A percentile compares a stretch with the other conserved stretches of the same genome.
Evolutionary conservation across 2,113 vertebrate genomes (phyloP).

Genomic region (Dasypus novemcinctus): DNA sequence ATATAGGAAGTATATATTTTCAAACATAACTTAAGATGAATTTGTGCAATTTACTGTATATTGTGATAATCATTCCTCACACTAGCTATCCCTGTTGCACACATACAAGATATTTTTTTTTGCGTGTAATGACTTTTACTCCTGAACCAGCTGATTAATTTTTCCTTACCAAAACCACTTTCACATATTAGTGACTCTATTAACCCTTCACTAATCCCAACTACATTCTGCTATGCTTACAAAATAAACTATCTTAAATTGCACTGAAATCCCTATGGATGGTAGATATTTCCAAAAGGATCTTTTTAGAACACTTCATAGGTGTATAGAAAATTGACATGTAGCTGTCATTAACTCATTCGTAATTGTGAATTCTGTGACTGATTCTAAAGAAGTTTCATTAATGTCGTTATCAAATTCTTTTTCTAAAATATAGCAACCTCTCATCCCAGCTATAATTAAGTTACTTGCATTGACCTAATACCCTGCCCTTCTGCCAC

Average conservation of each 20-base stretch:
- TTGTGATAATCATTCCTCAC: not conserved
- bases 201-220: not conserved
- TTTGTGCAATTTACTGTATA: not conserved
- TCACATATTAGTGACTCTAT: not conserved
- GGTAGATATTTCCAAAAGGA: not conserved
- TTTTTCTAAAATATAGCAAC: not conserved
- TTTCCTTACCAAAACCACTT: not conserved
- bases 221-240: not conserved
- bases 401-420: not conserved
- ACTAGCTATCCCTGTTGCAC: not conserved
- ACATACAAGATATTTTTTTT: not conserved
- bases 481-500: not conserved
- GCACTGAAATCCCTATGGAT: not conserved
- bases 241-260: not conserved
- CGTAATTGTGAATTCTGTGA: not conserved
- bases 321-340: not conserved
- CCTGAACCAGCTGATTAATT: not conserved
- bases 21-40: not conserved
- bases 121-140: not conserved
- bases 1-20: not conserved
- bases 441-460: not conserved
- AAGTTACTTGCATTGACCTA: not conserved
- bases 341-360: not conserved
- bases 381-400: not conserved
- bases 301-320: not conserved